A percentile compares a stretch with the other conserved stretches of the same genome.
Evolutionary conservation across 1,140 invertebrate genomes (phyloP).

Genomic region (Eriosoma lanigerum): DNA sequence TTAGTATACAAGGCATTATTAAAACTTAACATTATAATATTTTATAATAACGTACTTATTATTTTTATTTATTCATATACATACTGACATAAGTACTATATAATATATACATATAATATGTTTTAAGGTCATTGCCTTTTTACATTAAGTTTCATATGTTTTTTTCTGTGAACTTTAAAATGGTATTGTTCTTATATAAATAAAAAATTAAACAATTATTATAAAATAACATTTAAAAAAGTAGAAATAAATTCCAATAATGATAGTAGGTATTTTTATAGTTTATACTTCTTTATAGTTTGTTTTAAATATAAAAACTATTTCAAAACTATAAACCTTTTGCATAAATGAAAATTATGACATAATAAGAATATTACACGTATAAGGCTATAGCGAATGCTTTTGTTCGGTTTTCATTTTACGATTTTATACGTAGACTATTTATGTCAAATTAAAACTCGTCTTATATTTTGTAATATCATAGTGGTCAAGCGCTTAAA

Average conservation of each 20-base stretch:
- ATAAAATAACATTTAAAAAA: background rate
- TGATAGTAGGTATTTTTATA: background rate
- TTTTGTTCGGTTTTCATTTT: too few species aligned
- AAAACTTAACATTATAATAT: background rate
- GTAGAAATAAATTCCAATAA: background rate
- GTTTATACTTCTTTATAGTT: background rate
- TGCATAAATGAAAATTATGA: too few species aligned
- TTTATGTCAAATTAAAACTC: too few species aligned
- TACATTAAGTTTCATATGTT: background rate
- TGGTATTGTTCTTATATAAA: background rate
- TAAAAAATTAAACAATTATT: background rate
- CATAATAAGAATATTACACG: too few species aligned
- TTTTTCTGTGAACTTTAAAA: slow-evolving; percentile 1
- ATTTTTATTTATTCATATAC: background rate
- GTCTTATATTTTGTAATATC: too few species aligned
- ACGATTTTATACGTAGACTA: too few species aligned
- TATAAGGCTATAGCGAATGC: too few species aligned
- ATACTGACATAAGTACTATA: background rate
- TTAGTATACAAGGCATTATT: background rate
- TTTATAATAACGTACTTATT: background rate
- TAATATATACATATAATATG: background rate
- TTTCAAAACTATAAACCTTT: too few species aligned
- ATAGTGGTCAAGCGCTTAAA: too few species aligned
- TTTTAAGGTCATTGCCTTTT: background rate
- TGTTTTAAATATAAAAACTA: background rate